Conservation (phyloP, 2,888 invertebrate genomes). For the Limnephilus auricula region DNA sequence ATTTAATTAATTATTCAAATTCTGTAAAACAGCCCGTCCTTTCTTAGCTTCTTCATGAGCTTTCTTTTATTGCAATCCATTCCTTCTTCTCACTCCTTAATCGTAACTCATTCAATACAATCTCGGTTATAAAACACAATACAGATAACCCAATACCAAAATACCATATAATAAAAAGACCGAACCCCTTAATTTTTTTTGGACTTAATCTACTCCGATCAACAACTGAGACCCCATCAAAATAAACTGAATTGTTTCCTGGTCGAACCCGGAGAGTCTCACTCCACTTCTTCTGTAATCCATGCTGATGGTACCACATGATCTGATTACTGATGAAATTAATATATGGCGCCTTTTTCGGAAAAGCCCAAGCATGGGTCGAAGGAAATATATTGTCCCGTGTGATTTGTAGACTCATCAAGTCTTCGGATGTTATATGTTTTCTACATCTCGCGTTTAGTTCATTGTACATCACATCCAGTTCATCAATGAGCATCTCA, state of each 20-base stretch:
- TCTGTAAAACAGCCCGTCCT: too few relatives aligned
- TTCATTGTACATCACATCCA: not conserved
- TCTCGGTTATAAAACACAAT: conserved; percentile 1
- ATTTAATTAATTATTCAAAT: too few relatives aligned
- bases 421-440: not conserved
- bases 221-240: conserved; percentile 35
- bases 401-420: conserved; percentile 18
- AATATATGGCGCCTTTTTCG: conserved; percentile 8
- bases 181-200: not conserved
- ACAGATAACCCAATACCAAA: conserved; percentile 25
- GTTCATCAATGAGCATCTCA: conserved; percentile 7
- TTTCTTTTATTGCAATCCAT: not conserved
- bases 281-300: conserved; percentile 42
- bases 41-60: not conserved
- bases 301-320: conserved; percentile 1
- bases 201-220: not conserved
- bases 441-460: conserved; percentile 23
- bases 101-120: not conserved
- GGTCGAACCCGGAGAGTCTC: not conserved
- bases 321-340: conserved; percentile 10
- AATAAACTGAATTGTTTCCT: conserved; percentile 17
- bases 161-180: not conserved
- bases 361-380: conserved; percentile 24
- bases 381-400: conserved; percentile 43
- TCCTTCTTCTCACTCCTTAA: not conserved